Conservation (phyloP, 2,797 vertebrate species). For the Parauchenoglanis punctatus region DNA sequence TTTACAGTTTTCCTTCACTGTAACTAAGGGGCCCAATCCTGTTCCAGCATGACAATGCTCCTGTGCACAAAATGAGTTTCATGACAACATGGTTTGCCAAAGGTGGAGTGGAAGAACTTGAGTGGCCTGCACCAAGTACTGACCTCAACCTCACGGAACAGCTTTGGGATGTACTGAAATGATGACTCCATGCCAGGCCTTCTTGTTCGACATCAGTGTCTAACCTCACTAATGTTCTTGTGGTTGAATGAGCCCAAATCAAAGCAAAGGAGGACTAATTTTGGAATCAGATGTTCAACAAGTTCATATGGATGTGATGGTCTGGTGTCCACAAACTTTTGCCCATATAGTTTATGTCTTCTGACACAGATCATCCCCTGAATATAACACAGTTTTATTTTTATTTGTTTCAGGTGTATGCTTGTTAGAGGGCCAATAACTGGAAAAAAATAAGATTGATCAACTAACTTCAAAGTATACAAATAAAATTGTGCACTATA, state of each 20-base stretch:
- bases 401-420: background rate
- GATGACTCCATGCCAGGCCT: background rate
- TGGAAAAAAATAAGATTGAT: background rate
- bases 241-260: background rate
- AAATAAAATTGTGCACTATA: background rate
- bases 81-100: slow-evolving; percentile 8
- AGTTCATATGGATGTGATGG: background rate
- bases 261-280: background rate
- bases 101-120: background rate
- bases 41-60: background rate
- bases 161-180: background rate
- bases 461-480: background rate
- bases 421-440: background rate
- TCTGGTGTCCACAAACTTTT: background rate
- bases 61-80: background rate
- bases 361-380: background rate
- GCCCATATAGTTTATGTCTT: background rate
- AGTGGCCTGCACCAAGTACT: background rate
- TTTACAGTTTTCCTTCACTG: background rate
- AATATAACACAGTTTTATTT: background rate
- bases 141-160: no score
- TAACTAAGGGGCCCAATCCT: background rate
- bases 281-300: background rate
- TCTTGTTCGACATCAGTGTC: background rate
- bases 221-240: background rate